A percentile compares a stretch with the other conserved stretches of the same genome.
Evolutionary conservation across 2,113 vertebrate species (phyloP).

Genomic region (Lagenorhynchus albirostris): DNA sequence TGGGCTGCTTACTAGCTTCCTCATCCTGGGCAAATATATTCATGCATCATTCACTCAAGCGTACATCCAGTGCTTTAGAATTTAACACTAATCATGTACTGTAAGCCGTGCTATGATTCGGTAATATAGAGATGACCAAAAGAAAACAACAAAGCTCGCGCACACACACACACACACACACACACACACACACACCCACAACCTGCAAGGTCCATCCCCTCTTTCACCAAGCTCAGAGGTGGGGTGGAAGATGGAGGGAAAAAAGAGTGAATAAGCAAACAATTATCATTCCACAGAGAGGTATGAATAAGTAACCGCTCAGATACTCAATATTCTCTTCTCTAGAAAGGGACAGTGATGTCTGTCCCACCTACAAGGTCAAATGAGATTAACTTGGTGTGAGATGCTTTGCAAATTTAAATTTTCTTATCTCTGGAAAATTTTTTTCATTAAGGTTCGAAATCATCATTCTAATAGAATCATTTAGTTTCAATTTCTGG

Average conservation of each 20-base stretch:
- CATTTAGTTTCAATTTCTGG: not conserved
- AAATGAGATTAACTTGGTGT: not conserved
- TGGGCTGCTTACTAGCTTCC: not conserved
- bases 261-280: not conserved
- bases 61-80: not conserved
- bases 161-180: rapidly evolving
- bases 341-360: not conserved
- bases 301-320: not conserved
- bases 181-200: too few species aligned
- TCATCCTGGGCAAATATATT: not conserved
- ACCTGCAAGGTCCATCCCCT: not conserved
- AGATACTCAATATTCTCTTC: not conserved
- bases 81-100: too few species aligned
- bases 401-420: not conserved
- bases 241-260: not conserved
- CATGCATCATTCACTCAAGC: not conserved
- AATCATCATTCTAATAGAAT: not conserved
- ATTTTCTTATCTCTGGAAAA: not conserved
- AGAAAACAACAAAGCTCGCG: rapidly evolving
- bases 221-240: not conserved
- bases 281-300: not conserved
- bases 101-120: not conserved
- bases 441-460: not conserved
- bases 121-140: not conserved
- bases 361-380: not conserved